Percentiles rank a stretch among this genome's conserved stretches.
These are phyloP conservation scores for Ophion costatus DNA, from an alignment of 2,888 invertebrate species.

Conservation along the genomic window DNA sequence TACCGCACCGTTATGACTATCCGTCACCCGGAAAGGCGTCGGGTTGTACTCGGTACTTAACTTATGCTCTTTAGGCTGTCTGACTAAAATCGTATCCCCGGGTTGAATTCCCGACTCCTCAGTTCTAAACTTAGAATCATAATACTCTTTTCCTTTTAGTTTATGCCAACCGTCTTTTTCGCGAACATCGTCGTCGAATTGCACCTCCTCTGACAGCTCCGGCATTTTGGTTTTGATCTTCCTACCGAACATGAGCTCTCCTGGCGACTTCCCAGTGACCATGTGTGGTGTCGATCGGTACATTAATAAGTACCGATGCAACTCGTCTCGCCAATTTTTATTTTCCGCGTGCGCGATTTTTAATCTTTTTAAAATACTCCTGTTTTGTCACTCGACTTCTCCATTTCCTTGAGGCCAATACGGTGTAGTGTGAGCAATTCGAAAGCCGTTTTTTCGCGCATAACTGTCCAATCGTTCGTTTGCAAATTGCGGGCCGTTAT, in stretches of 20 bases:
- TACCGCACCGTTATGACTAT: no score
- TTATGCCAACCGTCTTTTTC: no score
- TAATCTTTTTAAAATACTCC: conserved; percentile 65
- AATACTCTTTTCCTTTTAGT: no score
- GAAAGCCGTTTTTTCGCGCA: neutral
- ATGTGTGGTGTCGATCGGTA: conserved; percentile 43
- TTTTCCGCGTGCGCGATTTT: conserved; percentile 60
- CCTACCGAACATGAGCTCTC: neutral
- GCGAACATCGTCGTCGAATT: no score
- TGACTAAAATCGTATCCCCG: no score
- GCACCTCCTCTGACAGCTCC: no score
- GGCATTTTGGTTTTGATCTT: no score
- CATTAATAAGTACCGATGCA: conserved; percentile 60
- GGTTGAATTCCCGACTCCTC: no score
- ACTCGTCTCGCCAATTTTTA: conserved; percentile 53
- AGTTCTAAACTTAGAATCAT: no score
- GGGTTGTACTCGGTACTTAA: no score
- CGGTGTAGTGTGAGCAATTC: conserved; percentile 27
- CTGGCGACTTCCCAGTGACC: conserved; percentile 10
- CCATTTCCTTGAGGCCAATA: conserved; percentile 63
- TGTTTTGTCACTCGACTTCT: conserved; percentile 67
- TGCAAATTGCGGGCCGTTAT: conserved; percentile 11
- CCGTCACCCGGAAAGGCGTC: no score
- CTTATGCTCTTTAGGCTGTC: no score
- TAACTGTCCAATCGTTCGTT: neutral